Evolutionary conservation across 2,797 vertebrate species (phyloP).

Genomic region (Gorsachius magnificus): DNA sequence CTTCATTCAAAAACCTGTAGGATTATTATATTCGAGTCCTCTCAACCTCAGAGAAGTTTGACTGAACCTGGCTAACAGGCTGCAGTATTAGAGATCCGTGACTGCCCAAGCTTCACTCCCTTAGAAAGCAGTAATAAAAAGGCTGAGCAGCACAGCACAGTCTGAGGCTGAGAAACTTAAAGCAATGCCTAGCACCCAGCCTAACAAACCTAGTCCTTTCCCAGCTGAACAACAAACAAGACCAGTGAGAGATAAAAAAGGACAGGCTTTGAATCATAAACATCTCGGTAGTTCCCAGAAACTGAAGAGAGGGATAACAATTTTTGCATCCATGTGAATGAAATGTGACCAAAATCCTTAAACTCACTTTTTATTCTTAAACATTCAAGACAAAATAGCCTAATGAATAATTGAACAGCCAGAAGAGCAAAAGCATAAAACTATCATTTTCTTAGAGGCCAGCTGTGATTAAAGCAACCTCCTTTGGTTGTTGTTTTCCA

Average conservation of each 20-base stretch:
- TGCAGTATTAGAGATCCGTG: neutral
- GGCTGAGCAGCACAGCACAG: neutral
- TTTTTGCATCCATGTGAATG: neutral
- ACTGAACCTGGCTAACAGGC: neutral
- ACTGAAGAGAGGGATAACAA: neutral
- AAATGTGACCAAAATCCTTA: neutral
- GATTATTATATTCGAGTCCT: neutral
- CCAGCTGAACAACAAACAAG: neutral
- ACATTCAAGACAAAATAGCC: neutral
- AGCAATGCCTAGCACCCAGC: neutral
- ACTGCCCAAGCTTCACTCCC: neutral
- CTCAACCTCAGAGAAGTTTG: neutral
- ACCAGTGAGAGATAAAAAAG: neutral
- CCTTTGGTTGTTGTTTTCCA: neutral
- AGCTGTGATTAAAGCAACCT: slow-evolving; percentile 3
- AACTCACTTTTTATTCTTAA: neutral
- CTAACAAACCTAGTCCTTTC: neutral
- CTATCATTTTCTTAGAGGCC: slow-evolving; percentile 9
- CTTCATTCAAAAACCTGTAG: neutral
- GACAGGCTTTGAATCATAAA: neutral
- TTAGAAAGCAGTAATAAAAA: neutral
- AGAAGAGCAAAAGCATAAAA: slow-evolving; percentile 13
- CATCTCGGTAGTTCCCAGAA: neutral
- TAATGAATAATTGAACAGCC: slow-evolving; percentile 13
- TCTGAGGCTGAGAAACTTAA: neutral